These are phyloP conservation scores for Pheosia gnoma DNA, from an alignment of 2,888 invertebrate genomes.

Conservation along the genomic window DNA sequence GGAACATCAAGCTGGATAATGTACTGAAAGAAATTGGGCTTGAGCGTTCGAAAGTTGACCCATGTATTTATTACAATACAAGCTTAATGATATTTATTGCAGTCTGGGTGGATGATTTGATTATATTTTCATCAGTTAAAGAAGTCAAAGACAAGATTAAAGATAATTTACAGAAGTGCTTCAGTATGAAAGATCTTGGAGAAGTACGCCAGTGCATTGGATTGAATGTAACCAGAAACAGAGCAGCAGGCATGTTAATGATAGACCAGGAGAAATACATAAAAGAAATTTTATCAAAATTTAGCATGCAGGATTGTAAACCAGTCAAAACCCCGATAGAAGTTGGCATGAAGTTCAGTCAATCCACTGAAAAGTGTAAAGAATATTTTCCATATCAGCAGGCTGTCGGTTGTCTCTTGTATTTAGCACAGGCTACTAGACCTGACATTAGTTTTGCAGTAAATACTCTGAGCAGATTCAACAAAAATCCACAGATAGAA, in stretches of 20 bases:
- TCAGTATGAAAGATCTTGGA: slow-evolving; percentile 11
- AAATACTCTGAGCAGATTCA: slow-evolving; percentile 5
- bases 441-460: slow-evolving; percentile 9
- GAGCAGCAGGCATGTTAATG: not conserved
- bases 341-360: slow-evolving; percentile 9
- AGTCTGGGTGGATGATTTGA: slow-evolving; percentile 14
- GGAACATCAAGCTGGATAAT: not conserved
- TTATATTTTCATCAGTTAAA: not conserved
- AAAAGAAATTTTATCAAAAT: slow-evolving; percentile 8
- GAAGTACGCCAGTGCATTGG: slow-evolving; percentile 6
- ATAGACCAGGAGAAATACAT: slow-evolving; percentile 14
- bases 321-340: slow-evolving; percentile 9
- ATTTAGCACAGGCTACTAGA: slow-evolving; percentile 11
- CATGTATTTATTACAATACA: slow-evolving; percentile 23
- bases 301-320: slow-evolving; percentile 15
- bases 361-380: not conserved
- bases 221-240: slow-evolving; percentile 6
- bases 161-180: not conserved
- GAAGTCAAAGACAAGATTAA: not conserved
- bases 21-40: slow-evolving; percentile 13
- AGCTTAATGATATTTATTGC: slow-evolving; percentile 8
- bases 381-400: slow-evolving; percentile 9
- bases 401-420: slow-evolving; percentile 7
- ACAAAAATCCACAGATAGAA: not conserved
- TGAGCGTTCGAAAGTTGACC: slow-evolving; percentile 20